These are phyloP conservation scores for Simalia tracyae DNA, from an alignment of 2,797 vertebrate genomes.

Conservation along the genomic window DNA sequence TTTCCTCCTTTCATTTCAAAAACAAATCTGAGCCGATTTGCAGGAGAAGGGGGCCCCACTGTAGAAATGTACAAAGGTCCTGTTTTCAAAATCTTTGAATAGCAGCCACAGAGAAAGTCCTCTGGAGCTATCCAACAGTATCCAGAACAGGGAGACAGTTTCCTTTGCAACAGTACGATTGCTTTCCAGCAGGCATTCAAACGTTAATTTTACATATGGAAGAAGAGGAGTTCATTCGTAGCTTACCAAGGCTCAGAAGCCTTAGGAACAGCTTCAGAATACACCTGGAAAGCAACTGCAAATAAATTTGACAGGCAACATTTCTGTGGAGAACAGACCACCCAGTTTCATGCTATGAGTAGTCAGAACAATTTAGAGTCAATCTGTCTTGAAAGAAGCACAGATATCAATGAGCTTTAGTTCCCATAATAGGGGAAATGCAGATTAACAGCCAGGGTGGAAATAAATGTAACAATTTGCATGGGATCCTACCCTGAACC, in stretches of 20 bases:
- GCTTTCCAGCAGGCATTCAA: not conserved
- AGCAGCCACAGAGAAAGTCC: not conserved
- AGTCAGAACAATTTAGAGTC: too few species aligned
- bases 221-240: not conserved
- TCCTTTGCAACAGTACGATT: too few species aligned
- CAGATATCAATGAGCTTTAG: not conserved
- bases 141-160: not conserved
- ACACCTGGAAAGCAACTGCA: not conserved
- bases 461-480: not conserved
- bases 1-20: slow-evolving; percentile 4
- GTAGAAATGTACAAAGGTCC: not conserved
- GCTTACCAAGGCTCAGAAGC: not conserved
- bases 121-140: too few species aligned
- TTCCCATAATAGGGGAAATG: too few species aligned
- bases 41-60: too few species aligned
- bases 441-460: not conserved
- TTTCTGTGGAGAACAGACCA: not conserved
- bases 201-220: not conserved
- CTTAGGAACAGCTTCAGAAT: not conserved
- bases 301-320: too few species aligned
- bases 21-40: not conserved
- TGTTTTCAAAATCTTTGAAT: not conserved
- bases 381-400: not conserved
- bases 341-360: not conserved
- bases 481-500: not conserved